Percentiles rank a stretch among this genome's conserved stretches.
These are phyloP conservation scores for Coranthus polyacanthus DNA, from an alignment of 2,797 vertebrate genomes.

Conservation along the genomic window DNA sequence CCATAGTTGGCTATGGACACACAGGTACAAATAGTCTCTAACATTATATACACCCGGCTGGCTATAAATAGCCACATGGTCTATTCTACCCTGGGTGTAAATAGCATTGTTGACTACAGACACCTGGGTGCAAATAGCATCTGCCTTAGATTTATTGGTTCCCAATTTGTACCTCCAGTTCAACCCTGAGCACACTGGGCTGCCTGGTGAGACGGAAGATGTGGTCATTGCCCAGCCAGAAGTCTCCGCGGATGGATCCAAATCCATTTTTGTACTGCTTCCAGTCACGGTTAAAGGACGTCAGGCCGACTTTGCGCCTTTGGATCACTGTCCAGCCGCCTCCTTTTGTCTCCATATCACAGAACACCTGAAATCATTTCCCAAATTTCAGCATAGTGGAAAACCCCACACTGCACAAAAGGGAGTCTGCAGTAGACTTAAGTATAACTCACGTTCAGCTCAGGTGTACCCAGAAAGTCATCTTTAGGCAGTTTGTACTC, in stretches of 20 bases:
- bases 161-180: conserved; percentile 89
- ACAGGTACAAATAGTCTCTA: no score
- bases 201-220: conserved; percentile 93
- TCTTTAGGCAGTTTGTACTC: conserved; percentile 96
- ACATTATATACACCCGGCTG: no score
- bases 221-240: conserved; percentile 97
- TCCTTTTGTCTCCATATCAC: conserved; percentile 95
- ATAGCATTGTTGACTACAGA: no score
- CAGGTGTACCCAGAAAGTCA: conserved; percentile 94
- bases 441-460: conserved; percentile 88
- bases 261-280: conserved; percentile 95
- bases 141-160: conserved; percentile 20
- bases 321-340: conserved; percentile 98
- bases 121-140: no score
- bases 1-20: no score
- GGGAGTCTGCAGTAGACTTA: neutral
- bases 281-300: conserved; percentile 95
- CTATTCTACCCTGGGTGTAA: no score
- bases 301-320: conserved; percentile 93
- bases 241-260: conserved; percentile 94
- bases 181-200: conserved; percentile 91
- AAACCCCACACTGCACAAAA: neutral
- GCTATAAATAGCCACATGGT: no score
- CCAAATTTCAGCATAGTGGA: neutral
- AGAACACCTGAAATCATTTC: conserved; percentile 88